A percentile compares a stretch with the other conserved stretches of the same genome.
Conservation (phyloP, 2,888 invertebrate species). For the Elaeidobius kamerunicus region DNA sequence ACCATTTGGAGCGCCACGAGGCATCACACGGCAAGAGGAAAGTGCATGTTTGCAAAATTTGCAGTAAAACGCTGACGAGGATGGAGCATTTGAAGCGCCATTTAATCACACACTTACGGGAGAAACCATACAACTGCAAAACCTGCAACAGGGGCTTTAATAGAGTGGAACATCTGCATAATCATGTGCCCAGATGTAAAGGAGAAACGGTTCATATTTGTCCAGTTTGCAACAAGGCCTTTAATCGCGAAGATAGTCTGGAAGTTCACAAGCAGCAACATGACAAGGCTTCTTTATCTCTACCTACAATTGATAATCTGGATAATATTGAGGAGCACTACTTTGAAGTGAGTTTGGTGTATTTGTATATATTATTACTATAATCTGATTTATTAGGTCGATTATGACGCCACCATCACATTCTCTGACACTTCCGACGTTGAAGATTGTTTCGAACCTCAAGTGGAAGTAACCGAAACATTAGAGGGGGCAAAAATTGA, state of each 20-base stretch:
- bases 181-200: conserved; percentile 47
- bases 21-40: conserved; percentile 45
- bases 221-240: conserved; percentile 51
- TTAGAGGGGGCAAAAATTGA: conserved; percentile 32
- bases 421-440: conserved; percentile 38
- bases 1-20: conserved; percentile 48
- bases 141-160: conserved; percentile 49
- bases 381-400: conserved; percentile 11
- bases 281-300: conserved; percentile 42
- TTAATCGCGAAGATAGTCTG: conserved; percentile 48
- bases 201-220: conserved; percentile 50
- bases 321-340: conserved; percentile 49
- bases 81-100: conserved; percentile 49
- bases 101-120: conserved; percentile 47
- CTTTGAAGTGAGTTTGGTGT: conserved; percentile 35
- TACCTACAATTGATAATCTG: conserved; percentile 48
- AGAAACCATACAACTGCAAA: conserved; percentile 47
- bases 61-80: conserved; percentile 47
- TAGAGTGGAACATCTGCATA: conserved; percentile 46
- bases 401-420: conserved; percentile 26
- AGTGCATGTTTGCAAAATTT: conserved; percentile 49
- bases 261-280: conserved; percentile 47
- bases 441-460: conserved; percentile 43
- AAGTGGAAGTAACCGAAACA: conserved; percentile 42
- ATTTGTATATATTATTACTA: background rate